These are phyloP conservation scores for Poecilia velifera DNA, from an alignment of 2,797 vertebrate genomes.

Conservation along the genomic window DNA sequence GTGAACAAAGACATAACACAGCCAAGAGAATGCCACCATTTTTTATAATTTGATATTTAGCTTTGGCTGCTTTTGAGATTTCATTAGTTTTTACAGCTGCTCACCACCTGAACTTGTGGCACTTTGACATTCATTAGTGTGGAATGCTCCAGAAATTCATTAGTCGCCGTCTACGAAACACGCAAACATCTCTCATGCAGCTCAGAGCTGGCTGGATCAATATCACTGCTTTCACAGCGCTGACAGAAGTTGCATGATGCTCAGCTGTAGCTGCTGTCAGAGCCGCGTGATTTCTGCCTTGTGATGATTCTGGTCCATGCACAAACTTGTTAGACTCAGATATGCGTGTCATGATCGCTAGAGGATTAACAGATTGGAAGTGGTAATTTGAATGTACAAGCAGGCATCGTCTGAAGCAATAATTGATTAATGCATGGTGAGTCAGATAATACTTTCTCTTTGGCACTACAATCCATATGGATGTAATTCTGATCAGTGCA, in stretches of 20 bases:
- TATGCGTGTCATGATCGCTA: conserved; percentile 3
- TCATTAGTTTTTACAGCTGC: conserved; percentile 61
- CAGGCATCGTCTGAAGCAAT: conserved; percentile 19
- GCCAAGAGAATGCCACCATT: conserved; percentile 10
- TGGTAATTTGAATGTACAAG: conserved; percentile 25
- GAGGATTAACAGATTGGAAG: conserved; percentile 32
- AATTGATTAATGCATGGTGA: conserved; percentile 39
- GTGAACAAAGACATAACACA: conserved; percentile 38
- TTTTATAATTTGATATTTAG: conserved; percentile 33
- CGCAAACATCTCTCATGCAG: conserved; percentile 22
- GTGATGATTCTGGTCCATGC: conserved; percentile 19
- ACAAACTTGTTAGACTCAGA: conserved; percentile 10
- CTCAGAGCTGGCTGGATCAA: conserved; percentile 14
- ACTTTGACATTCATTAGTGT: conserved; percentile 63
- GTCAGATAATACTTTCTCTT: conserved; percentile 18
- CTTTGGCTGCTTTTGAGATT: conserved; percentile 34
- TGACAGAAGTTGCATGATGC: conserved; percentile 14
- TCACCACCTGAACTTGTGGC: conserved; percentile 36
- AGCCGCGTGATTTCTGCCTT: conserved; percentile 7
- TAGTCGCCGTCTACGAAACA: conserved; percentile 45
- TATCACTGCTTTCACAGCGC: conserved; percentile 19
- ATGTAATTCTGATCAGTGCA: conserved; percentile 35
- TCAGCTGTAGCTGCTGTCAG: neutral
- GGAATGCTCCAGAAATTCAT: conserved; percentile 56
- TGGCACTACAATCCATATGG: conserved; percentile 25